A percentile compares a stretch with the other conserved stretches of the same genome.
Evolutionary conservation across 2,113 vertebrate species (phyloP).

Genomic region (Myiopsitta monachus): DNA sequence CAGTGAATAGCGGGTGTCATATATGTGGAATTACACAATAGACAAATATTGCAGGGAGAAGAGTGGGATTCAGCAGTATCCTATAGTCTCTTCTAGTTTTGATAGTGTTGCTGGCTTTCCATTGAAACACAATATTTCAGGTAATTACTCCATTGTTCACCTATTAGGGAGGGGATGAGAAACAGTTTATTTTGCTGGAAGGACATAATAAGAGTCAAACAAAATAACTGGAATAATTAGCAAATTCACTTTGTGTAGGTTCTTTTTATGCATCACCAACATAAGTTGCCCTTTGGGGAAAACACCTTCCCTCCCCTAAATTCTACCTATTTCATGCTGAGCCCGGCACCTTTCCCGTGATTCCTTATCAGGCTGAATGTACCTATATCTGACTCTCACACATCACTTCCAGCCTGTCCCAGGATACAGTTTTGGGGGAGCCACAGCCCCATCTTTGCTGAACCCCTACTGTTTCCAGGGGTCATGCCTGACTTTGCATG

Average conservation of each 20-base stretch:
- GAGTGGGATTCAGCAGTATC: background rate
- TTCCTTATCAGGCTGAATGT: background rate
- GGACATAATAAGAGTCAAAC: background rate
- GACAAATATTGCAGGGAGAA: background rate
- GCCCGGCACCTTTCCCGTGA: background rate
- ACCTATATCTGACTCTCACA: background rate
- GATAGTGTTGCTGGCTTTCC: background rate
- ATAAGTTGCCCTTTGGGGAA: background rate
- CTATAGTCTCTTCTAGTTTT: background rate
- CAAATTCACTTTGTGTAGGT: background rate
- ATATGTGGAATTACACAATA: background rate
- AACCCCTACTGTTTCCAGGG: background rate
- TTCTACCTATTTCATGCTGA: background rate
- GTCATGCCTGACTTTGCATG: accelerated
- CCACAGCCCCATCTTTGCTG: background rate
- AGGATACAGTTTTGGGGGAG: background rate
- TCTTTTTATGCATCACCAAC: background rate
- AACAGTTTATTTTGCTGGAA: background rate
- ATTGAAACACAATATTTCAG: background rate
- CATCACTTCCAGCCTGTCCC: background rate
- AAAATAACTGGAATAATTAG: background rate
- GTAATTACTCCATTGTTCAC: background rate
- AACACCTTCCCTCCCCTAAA: background rate
- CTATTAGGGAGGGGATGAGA: background rate
- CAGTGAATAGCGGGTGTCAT: background rate